Percentiles rank a stretch among this genome's conserved stretches.
These are phyloP conservation scores for Octonoba sinensis DNA, from an alignment of 2,888 invertebrate genomes.

Conservation along the genomic window DNA sequence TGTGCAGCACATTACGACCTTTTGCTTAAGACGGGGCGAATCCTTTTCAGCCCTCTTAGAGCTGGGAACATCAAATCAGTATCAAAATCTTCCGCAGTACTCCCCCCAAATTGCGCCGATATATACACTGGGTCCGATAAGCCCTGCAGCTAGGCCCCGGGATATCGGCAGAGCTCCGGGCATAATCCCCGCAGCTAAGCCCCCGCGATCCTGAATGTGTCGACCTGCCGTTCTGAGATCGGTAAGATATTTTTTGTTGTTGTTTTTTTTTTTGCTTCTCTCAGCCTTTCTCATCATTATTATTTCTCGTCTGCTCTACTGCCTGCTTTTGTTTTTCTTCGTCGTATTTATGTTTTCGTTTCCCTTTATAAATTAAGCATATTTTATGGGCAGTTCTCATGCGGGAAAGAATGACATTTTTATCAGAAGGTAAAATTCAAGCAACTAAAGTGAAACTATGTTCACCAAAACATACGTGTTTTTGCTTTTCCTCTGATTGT, in stretches of 20 bases:
- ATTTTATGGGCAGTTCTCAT: no score
- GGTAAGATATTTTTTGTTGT: slow-evolving; percentile 6
- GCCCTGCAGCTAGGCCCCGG: slow-evolving; percentile 45
- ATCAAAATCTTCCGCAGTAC: slow-evolving; percentile 59
- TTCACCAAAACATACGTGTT: no score
- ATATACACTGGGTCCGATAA: slow-evolving; percentile 58
- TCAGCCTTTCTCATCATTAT: not conserved
- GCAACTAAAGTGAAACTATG: no score
- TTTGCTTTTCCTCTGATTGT: no score
- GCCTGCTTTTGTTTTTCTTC: slow-evolving; percentile 24
- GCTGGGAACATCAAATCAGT: slow-evolving; percentile 57
- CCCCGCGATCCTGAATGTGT: slow-evolving; percentile 49
- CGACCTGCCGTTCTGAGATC: slow-evolving; percentile 40
- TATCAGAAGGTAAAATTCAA: no score
- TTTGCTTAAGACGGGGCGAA: slow-evolving; percentile 50
- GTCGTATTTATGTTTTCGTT: slow-evolving; percentile 11
- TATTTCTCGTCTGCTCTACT: slow-evolving; percentile 5
- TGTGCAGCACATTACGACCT: slow-evolving; percentile 43
- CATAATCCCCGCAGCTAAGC: slow-evolving; percentile 54
- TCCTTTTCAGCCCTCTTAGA: slow-evolving; percentile 52
- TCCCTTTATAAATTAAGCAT: not conserved
- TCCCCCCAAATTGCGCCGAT: slow-evolving; percentile 52
- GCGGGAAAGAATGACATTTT: no score
- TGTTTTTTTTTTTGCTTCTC: not conserved
- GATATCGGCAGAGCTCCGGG: slow-evolving; percentile 55